Evolutionary conservation across 2,797 vertebrate genomes (phyloP), one percentile per base, ranked within the genome.

Genomic region (Psittacula echo): DNA sequence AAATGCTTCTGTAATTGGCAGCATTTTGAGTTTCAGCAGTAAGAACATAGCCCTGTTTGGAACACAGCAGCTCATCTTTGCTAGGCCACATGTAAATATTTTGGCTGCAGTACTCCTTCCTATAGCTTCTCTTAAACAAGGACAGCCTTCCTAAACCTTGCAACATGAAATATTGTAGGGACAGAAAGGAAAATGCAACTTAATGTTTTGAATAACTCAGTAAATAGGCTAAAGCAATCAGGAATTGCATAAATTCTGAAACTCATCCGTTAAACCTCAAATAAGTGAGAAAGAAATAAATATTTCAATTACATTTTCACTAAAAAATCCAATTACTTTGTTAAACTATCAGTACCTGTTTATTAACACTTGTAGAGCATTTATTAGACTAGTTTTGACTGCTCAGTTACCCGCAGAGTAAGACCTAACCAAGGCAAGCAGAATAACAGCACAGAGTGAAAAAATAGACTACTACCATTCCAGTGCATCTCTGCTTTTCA

Each of bases 371-470:
- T 44, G 26, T 5, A 68, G n/a, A 66, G 34, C 2, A 22, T 30
- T 85, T 91, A 87, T 68, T 45, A 39, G 39, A n/a, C 7, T 58
- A 92, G 37, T 67, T 47, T 66, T 72, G 39, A 66, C 32, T 50
- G 62, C 19, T 66, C 13, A 22, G 21, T 66, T 91, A 94, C 53
- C 53, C 47, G 32, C 32, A 84, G 29, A 72, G 9, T 0, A 0
- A 87, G 42, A 37, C 6, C 37, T n/a, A 77, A 61, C 10, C 29
- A 32, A 62, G 21, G 11, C n/a, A 83, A 67, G 73, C 29, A 87
- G 39, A 68, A 15, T 4, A 73, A 79, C 4, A 87, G 18, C 37
- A 64, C 0, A 0, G 26, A 30, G 6, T 4, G 3, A 48, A 32
- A 30, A 84, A 53, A 56, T 8, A 19, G 24, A 26, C 7, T 47